A percentile compares a stretch with the other conserved stretches of the same genome.
phyloP scores from a whole-genome alignment of 2,797 vertebrate species.

The Dryobates pubescens region DNA sequence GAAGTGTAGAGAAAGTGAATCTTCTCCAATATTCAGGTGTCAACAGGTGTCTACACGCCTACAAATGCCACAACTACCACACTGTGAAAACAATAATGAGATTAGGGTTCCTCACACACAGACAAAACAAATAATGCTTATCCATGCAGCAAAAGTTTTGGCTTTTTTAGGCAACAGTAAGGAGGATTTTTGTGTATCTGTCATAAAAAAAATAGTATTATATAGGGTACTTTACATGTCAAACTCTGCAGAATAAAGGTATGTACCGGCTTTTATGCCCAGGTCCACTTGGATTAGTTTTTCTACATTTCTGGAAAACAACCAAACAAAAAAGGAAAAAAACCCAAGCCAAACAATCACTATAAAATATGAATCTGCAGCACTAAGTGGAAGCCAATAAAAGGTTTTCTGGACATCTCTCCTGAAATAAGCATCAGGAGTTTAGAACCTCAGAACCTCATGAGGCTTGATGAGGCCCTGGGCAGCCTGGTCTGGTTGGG shows the following conservation, averaged over 20 bases:
- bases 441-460: not conserved
- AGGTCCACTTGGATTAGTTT: not conserved
- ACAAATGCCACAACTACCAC: not conserved
- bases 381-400: not conserved
- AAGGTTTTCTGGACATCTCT: not conserved
- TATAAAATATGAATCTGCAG: not conserved
- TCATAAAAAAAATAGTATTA: not conserved
- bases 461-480: too few species aligned
- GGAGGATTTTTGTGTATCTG: not conserved
- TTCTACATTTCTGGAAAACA: not conserved
- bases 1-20: not conserved
- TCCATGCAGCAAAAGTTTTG: not conserved
- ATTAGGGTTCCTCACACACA: not conserved
- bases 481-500: too few species aligned
- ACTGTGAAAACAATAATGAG: not conserved
- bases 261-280: not conserved
- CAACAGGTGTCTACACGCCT: not conserved
- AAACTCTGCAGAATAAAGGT: not conserved
- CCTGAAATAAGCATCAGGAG: not conserved
- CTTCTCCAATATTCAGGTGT: not conserved
- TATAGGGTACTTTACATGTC: not conserved
- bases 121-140: not conserved
- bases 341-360: not conserved
- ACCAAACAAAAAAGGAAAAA: too few species aligned
- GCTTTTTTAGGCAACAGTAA: not conserved